Conservation (phyloP, 2,797 vertebrate species). For the Hapalemur alaotrensis region DNA sequence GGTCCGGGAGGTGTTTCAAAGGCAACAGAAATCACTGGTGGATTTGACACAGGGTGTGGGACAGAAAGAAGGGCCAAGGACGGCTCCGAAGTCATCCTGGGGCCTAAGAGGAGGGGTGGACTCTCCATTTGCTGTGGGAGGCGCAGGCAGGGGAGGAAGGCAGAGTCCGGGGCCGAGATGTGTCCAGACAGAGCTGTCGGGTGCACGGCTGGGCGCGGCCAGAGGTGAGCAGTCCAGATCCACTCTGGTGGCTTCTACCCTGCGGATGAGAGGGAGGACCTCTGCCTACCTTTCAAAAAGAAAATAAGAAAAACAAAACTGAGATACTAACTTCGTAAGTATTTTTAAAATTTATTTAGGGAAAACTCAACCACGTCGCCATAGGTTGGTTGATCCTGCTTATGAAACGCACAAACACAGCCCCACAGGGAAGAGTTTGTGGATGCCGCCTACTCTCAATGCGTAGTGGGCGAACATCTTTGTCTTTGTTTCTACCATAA, state of each 20-base stretch:
- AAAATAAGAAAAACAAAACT: background rate
- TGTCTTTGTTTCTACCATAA: background rate
- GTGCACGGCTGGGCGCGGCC: background rate
- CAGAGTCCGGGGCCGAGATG: too few relatives aligned
- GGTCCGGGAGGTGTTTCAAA: background rate
- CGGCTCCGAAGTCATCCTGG: too few relatives aligned
- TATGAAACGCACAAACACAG: background rate
- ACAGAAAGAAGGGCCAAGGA: too few relatives aligned
- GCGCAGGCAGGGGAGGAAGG: background rate
- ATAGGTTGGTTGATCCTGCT: background rate
- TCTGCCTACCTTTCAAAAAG: background rate
- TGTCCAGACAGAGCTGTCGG: background rate
- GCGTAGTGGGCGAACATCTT: background rate
- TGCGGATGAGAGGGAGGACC: background rate
- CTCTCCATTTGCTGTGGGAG: background rate
- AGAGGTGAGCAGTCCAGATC: background rate
- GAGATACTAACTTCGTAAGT: background rate
- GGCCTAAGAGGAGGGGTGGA: too few relatives aligned
- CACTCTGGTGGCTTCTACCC: background rate
- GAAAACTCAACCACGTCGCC: background rate
- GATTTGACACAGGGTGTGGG: background rate
- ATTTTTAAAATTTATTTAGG: slow-evolving; percentile 21
- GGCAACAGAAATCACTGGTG: background rate
- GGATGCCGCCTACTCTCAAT: background rate
- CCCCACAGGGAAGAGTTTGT: background rate